Conservation (phyloP, 1,140 invertebrate genomes). For the Antheraea mylitta region DNA sequence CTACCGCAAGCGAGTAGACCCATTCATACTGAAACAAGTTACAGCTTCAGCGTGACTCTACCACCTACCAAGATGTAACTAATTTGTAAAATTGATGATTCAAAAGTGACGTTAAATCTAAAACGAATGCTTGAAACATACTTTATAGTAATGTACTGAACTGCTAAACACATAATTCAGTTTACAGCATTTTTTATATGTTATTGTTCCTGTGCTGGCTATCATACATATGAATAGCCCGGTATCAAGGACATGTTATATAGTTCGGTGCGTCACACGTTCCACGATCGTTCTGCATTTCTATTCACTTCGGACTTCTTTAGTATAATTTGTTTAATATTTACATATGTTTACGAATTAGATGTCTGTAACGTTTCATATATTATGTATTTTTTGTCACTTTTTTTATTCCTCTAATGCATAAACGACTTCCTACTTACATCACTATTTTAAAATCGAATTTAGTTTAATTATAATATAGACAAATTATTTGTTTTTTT, state of each 20-base stretch:
- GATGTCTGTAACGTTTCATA: background rate
- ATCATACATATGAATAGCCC: conserved; percentile 50
- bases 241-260: conserved; percentile 52
- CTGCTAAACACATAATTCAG: background rate
- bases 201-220: conserved; percentile 7
- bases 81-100: background rate
- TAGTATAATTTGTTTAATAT: conserved; percentile 24
- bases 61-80: too few relatives aligned
- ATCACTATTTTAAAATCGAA: background rate
- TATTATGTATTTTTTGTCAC: background rate
- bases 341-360: conserved; percentile 28
- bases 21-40: too few relatives aligned
- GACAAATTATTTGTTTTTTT: too few relatives aligned
- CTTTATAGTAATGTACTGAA: conserved; percentile 4
- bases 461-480: too few relatives aligned
- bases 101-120: background rate
- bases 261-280: conserved; percentile 31
- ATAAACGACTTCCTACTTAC: background rate
- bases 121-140: background rate
- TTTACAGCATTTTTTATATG: conserved; percentile 15
- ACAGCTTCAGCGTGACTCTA: too few relatives aligned
- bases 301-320: conserved; percentile 16
- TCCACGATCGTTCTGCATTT: conserved; percentile 34
- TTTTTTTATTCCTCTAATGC: too few relatives aligned
- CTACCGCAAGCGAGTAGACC: too few relatives aligned